phyloP scores from a whole-genome alignment of 2,888 invertebrate species.

The Netelia virgata region DNA sequence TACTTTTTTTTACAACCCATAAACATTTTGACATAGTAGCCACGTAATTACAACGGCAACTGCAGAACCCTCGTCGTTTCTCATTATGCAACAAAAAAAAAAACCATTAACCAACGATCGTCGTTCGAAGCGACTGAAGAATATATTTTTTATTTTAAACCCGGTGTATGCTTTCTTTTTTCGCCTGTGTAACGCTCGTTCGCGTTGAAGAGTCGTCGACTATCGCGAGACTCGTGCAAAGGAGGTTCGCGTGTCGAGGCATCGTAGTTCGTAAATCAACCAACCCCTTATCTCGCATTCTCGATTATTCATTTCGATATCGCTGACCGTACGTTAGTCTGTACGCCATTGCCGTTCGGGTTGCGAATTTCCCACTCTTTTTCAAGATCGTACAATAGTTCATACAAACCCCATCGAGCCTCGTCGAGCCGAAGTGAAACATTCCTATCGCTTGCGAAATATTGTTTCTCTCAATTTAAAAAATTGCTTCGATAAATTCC shows the following conservation, averaged over 20 bases:
- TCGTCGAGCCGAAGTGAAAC: not conserved
- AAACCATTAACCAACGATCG: conserved; percentile 3
- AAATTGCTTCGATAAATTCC: too few relatives aligned
- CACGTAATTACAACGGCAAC: conserved; percentile 25
- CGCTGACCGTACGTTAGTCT: not conserved
- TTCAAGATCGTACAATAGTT: conserved; percentile 8
- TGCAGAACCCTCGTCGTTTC: not conserved
- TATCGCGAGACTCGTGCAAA: not conserved
- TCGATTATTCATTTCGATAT: conserved; percentile 55
- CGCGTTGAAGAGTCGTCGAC: not conserved
- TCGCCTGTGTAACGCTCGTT: not conserved
- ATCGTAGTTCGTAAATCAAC: conserved; percentile 80
- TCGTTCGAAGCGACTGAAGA: not conserved
- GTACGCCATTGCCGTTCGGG: not conserved
- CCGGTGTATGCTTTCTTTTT: not conserved
- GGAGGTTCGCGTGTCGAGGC: conserved; percentile 76
- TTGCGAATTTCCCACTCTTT: conserved; percentile 5
- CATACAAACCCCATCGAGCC: not conserved
- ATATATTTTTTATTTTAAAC: not conserved
- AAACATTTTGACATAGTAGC: conserved; percentile 29
- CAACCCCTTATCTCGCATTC: conserved; percentile 50
- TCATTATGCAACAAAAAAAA: not conserved
- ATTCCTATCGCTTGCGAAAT: not conserved
- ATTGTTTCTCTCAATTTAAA: too few relatives aligned
- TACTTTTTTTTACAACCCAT: conserved; percentile 18